Base-by-base conservation (phyloP, 2,797 vertebrate species). In the Aeoliscus strigatus region DNA sequence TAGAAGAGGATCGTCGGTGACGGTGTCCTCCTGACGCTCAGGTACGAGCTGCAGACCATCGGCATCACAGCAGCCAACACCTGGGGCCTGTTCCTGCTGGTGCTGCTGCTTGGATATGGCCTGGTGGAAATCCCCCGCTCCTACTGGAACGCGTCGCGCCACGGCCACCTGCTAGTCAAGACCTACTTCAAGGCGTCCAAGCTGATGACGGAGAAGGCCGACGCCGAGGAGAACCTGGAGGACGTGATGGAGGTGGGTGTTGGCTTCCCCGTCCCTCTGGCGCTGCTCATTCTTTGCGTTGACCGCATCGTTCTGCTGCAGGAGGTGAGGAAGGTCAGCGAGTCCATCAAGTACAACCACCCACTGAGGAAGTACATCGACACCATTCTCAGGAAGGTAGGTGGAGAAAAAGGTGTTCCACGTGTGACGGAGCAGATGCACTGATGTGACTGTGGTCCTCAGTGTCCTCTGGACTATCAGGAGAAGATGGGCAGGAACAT, bases 401-500 rank as follows among this genome's bases (percentile, higher is more conserved):
- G 61, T 49, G 7, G 4, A 8, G 24, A 3, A 21, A 21, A n/a
- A n/a, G n/a, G n/a, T n/a, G n/a, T n/a, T n/a, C n/a, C n/a, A n/a
- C n/a, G 6, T 21, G 18, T 3, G 18, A 21, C 18, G 3, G 18
- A 21, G 18, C 6, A 21, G 6, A 6, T 21, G 3, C 3, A 21
- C 18, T 21, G 18, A 21, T 21, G 18, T 21, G 16, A 23, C 27
- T 8, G 23, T n/a, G 27, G 29, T 18, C 38, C 38, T 9, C 53
- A 97, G 96, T 98, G 96, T 28, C 96, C 94, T 4, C 49, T 88
- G 61, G 96, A 96, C 8, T 96, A 97, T 78, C 94, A 98, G 54
- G 94, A 97, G 83, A 96, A 94, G 87, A 94, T 97, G 94, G 93
- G 94, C 39, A 86, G 94, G 40, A 98, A 96, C 80, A 96, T 97